phyloP scores from a whole-genome alignment of 2,113 vertebrate genomes.

The Poecilia latipinna region DNA sequence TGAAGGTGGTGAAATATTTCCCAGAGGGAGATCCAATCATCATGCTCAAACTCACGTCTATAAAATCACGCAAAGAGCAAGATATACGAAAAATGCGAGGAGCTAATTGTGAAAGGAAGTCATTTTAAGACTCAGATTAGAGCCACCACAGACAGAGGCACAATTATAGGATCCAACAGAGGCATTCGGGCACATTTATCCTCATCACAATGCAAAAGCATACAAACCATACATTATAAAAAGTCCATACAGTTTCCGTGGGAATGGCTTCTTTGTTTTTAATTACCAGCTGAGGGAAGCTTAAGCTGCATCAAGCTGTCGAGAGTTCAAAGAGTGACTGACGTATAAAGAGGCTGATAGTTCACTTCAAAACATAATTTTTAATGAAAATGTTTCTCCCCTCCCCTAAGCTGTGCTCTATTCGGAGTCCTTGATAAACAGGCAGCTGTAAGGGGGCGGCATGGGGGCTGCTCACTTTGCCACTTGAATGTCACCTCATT shows the following conservation, averaged over 20 bases:
- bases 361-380: constrained; percentile 34
- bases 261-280: constrained; percentile 13
- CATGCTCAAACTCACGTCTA: constrained; percentile 14
- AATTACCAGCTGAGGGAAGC: not conserved
- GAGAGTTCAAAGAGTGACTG: constrained; percentile 21
- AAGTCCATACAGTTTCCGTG: constrained; percentile 26
- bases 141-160: not conserved
- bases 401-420: constrained; percentile 18
- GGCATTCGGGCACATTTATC: constrained; percentile 30
- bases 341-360: constrained; percentile 7
- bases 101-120: constrained; percentile 19
- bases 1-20: constrained; percentile 32
- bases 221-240: constrained; percentile 43
- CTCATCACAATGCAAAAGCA: not conserved
- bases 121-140: constrained; percentile 22
- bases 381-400: constrained; percentile 14
- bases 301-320: constrained; percentile 16
- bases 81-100: constrained; percentile 4
- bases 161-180: constrained; percentile 14
- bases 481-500: constrained; percentile 54
- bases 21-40: constrained; percentile 18
- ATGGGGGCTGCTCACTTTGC: constrained; percentile 23
- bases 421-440: constrained; percentile 44
- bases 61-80: constrained; percentile 18
- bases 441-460: constrained; percentile 13